Base-by-base conservation (phyloP, 1,140 invertebrate species). In the Octopus sinensis region DNA sequence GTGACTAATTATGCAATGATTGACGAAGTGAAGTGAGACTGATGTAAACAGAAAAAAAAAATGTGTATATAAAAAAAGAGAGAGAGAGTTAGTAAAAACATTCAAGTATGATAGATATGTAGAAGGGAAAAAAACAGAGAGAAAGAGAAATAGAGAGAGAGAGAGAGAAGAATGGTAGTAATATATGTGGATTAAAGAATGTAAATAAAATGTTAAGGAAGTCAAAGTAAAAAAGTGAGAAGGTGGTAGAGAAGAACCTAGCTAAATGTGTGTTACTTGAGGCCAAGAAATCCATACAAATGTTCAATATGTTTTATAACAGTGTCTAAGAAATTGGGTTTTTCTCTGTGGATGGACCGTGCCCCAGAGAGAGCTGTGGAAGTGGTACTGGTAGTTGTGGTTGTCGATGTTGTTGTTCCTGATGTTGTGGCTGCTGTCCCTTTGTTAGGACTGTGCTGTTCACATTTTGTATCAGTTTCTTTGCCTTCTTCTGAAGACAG, bases 271-370 rank as follows among this genome's bases (percentile, higher is more conserved):
- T 73, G 17, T 62, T 56, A 62, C 79, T 79, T 79, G 17, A 43
- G 54, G 12, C 79, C 62, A 6, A 62, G 79, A 79, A 62, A 56
- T 71, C 79, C 76, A 83, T 88, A 86, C 54, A 89, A 82, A 56
- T 83, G 82, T 83, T 89, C 87, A 73, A 89, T 87, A 79, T 87
- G 85, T 76, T 85, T 85, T 30, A 86, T 86, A 43, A 88, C 87
- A 17, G 84, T 81, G 78, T 89, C 88, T 5, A 88, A 83, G 54
- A 84, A 81, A 54, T 83, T 85, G 53, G 86, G 86, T 52, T 84
- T 83, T 73, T 87, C 86, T 56, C 83, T 75, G 2, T 78, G 82
- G n/a, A 78, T 76, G 12, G 78, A 80, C 17, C 78, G 73, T 68
- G 78, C 79, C 54, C 78, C 80, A 52, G 80, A 80, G 71, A 77